phyloP scores from a whole-genome alignment of 1,140 invertebrate genomes.

The Hermetia illucens region DNA sequence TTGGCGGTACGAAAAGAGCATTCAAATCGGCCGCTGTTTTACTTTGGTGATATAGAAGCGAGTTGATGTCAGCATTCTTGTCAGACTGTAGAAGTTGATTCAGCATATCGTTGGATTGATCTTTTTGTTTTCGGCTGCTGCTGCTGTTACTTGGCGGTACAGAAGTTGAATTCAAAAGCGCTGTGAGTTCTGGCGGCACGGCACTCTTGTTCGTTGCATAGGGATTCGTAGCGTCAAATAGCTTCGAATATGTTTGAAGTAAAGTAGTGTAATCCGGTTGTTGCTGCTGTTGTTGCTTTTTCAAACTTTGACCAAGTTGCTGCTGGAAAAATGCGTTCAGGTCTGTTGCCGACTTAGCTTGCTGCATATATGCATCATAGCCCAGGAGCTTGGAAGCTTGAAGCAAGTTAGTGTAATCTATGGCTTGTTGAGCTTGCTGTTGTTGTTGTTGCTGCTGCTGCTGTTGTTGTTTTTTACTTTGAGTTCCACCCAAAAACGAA shows the following conservation, averaged over 20 bases:
- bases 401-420: slow-evolving; percentile 26
- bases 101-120: slow-evolving; percentile 23
- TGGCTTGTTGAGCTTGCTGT: slow-evolving; percentile 13
- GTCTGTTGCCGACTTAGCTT: slow-evolving; percentile 24
- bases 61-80: slow-evolving; percentile 25
- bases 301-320: slow-evolving; percentile 16
- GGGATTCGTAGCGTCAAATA: slow-evolving; percentile 24
- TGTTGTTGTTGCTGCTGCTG: slow-evolving; percentile 10
- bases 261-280: slow-evolving; percentile 19
- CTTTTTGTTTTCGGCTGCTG: slow-evolving; percentile 4
- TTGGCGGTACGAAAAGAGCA: slow-evolving; percentile 20
- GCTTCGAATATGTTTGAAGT: slow-evolving; percentile 25
- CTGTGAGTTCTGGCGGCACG: slow-evolving; percentile 21
- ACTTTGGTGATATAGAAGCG: slow-evolving; percentile 22
- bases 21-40: slow-evolving; percentile 24
- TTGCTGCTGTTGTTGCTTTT: slow-evolving; percentile 9
- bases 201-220: slow-evolving; percentile 17
- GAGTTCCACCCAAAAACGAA: slow-evolving; percentile 18
- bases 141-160: slow-evolving; percentile 13
- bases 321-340: slow-evolving; percentile 25
- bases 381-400: slow-evolving; percentile 26
- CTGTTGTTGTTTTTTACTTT: slow-evolving; percentile 6
- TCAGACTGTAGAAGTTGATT: slow-evolving; percentile 25
- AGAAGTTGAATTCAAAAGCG: slow-evolving; percentile 11
- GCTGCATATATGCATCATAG: slow-evolving; percentile 27